Evolutionary conservation across 2,888 invertebrate species (phyloP), one percentile per base, ranked within the genome.

Genomic region (Eristalis intricaria): DNA sequence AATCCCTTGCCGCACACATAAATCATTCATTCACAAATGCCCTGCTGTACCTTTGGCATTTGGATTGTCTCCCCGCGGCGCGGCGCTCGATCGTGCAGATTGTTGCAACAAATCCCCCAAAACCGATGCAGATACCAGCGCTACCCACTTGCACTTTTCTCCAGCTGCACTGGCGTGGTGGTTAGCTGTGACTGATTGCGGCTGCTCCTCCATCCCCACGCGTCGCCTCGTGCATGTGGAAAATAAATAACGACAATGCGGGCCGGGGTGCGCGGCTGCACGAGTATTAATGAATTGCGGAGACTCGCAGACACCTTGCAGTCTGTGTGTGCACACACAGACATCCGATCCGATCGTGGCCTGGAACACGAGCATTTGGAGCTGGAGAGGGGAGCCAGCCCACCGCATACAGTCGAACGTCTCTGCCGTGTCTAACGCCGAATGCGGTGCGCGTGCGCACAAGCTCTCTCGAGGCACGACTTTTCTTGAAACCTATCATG

Each of bases 271-370:
- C 7, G 13, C 38, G 38, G 38, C 13, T 75, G 70, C 74, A 79
- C 75, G 75, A 87, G 60, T 80, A 76, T 76, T 87, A 84, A 87
- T 87, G 87, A 84, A 87, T 84, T 84, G 84, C 83, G 75, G 35
- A 77, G 66, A 84, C 76, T 71, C 84, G 87, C 68, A 87, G 87
- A 87, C 87, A 87, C 87, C 87, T 87, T 87, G 87, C 84, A 84
- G 79, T 60, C 79, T 76, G 60, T 76, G 65, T 68, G 58, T 40
- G 69, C 50, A 50, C 50, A 38, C 23, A 66, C 61, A 68, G 26
- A 15, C 26, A 13, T 26, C 10, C 13, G 26, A 60, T 29, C 23
- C 61, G 50, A 68, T 26, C n/a, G 75, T 50, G 61, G 66, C 63
- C 32, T 32, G 26, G 29, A 32, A 29, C 32, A 63, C 63, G 29